Base-by-base conservation (phyloP, 2,113 vertebrate genomes). In the Pao palembangensis region DNA sequence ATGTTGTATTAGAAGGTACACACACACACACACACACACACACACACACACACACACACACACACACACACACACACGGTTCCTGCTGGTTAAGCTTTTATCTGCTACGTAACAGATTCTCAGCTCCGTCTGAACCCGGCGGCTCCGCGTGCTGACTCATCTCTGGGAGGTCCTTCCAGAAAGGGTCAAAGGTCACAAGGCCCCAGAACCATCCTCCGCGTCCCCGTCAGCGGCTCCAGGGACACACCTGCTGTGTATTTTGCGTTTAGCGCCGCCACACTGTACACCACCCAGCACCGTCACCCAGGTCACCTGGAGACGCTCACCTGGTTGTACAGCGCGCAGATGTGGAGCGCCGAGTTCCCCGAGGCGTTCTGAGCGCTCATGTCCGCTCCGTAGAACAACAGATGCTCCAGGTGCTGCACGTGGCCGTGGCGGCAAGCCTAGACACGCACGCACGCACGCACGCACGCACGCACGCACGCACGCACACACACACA, bases 261-360 rank as follows among this genome's bases (percentile, higher is more conserved):
- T 25, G 23, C 3, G 23, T 25, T 5, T 2, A 5, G 23, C n/a
- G n/a, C n/a, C n/a, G n/a, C n/a, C n/a, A n/a, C n/a, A n/a, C n/a
- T n/a, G n/a, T n/a, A n/a, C n/a, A n/a, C n/a, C n/a, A n/a, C n/a
- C n/a, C n/a, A n/a, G n/a, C n/a, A n/a, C n/a, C n/a, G n/a, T n/a
- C n/a, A n/a, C n/a, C n/a, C 18, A 23, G 44, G 19, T 46, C 66
- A 38, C 18, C 12, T 20, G 15, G 8, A 20, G 23, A 16, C 28
- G 19, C 91, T 93, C 86, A 94, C 94, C 93, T 94, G 92, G 87
- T 96, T 93, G 80, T 94, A 94, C 13, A 96, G 92, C 44, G 94
- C 95, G 41, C 93, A 94, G 88, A 94, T 92, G 88, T 96, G 94
- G 20, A 95, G 86, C 0, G 94, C 94, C 0, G 92, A 86, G 84